These are phyloP conservation scores for Melieria picta DNA, from an alignment of 2,888 invertebrate genomes.

Conservation along the genomic window DNA sequence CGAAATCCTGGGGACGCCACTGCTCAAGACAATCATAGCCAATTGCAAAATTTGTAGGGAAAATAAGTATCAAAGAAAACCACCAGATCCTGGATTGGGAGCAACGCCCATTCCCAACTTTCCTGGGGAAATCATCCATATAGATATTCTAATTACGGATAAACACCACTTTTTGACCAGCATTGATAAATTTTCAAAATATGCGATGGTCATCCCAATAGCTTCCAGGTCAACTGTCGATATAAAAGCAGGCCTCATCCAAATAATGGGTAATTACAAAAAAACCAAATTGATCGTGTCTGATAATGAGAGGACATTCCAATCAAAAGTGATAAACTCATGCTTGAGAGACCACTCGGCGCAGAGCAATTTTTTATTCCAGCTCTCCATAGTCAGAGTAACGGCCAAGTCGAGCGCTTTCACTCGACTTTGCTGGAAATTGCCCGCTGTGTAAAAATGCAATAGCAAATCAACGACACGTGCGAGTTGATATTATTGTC, in stretches of 20 bases:
- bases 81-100: constrained; percentile 19
- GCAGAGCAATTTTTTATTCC: too few relatives aligned
- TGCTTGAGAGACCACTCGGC: too few relatives aligned
- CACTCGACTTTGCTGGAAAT: neutral
- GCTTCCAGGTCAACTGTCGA: constrained; percentile 8
- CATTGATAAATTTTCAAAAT: neutral
- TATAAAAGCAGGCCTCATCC: neutral
- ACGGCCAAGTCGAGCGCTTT: neutral
- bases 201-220: constrained; percentile 30
- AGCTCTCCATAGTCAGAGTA: neutral
- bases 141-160: too few relatives aligned
- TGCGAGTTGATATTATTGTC: neutral
- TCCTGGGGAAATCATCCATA: too few relatives aligned
- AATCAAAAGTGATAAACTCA: too few relatives aligned
- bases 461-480: neutral
- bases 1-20: too few relatives aligned
- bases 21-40: constrained; percentile 24
- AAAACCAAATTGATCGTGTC: constrained; percentile 9
- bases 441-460: neutral
- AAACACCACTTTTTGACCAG: too few relatives aligned
- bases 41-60: constrained; percentile 28
- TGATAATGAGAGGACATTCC: too few relatives aligned
- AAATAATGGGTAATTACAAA: neutral
- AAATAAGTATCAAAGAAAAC: constrained; percentile 28
- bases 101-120: constrained; percentile 9